Evolutionary conservation across 2,888 invertebrate genomes (phyloP), one percentile per base, ranked within the genome.

Genomic region (Automeris io): DNA sequence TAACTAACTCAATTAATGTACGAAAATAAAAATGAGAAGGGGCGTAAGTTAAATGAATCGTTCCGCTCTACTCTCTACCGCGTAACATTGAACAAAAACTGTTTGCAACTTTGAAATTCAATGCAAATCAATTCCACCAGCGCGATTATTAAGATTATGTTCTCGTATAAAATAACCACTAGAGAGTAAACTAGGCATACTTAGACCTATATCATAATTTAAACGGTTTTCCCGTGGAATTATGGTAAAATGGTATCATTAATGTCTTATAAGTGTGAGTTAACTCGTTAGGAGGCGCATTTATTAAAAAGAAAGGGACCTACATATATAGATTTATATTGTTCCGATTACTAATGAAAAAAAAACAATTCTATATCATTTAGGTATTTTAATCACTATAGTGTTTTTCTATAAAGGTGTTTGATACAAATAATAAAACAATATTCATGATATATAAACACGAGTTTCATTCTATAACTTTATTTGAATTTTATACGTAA

Each of bases 1-100:
- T 52, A 54, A 63, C 64, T 64, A 62, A 70, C 69, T 66, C 63
- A 70, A 70, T 73, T 69, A 74, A 66, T 69, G 61, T 37, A 49
- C 50, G 16, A 13, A 16, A 31, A 5, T 8, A 29, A 29, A 29
- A 16, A 16, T 16, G 13, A 2, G 7, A 29, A 16, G n/a, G 2
- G 29, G 8, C 29, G 29, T 29, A 16, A 29, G 16, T 29, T 4
- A 16, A 16, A 12, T 5, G 1, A 26, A 13, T 7, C 13, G 3
- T 26, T 26, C 13, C 13, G 7, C 13, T 26, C 26, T 13, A 26
- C 26, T 26, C 7, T 26, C 26, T 13, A n/a, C 16, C 16, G 16
- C 1, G n/a, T 13, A 29, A 16, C 16, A 16, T 29, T 16, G 26
- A 26, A 26, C 9, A 29, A n/a, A 16, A 16, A 16, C 16, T 7